Evolutionary conservation across 2,113 vertebrate species (phyloP).

Genomic region (Poeciliopsis turrubarensis): DNA sequence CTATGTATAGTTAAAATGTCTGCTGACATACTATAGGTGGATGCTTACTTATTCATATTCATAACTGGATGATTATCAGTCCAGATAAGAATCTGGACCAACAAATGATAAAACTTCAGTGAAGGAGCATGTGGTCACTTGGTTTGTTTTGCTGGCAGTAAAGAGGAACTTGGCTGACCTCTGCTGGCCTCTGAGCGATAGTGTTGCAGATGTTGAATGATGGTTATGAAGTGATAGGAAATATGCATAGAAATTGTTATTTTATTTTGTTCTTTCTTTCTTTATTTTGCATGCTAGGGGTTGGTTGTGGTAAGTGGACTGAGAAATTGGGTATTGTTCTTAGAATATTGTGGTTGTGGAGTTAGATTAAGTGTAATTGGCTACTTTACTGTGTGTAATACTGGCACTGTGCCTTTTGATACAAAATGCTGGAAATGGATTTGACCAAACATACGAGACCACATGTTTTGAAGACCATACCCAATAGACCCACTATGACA

Average conservation of each 20-base stretch:
- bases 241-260: background rate
- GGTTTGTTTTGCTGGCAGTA: conserved; percentile 41
- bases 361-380: background rate
- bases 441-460: background rate
- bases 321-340: background rate
- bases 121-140: conserved; percentile 19
- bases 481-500: background rate
- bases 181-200: conserved; percentile 69
- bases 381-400: background rate
- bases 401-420: background rate
- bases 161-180: conserved; percentile 72
- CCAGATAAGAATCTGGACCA: background rate
- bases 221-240: conserved; percentile 27
- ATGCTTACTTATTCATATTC: no score
- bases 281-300: background rate
- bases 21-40: no score
- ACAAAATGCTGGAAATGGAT: background rate
- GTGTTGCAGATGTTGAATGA: conserved; percentile 48
- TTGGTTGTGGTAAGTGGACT: no score
- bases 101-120: conserved; percentile 35
- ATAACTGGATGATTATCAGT: background rate
- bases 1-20: no score
- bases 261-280: background rate
- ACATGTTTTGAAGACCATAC: background rate
- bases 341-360: background rate